Percentiles rank a stretch among this genome's conserved stretches.
Evolutionary conservation across 2,888 invertebrate genomes (phyloP).

Genomic region (Aporophyla nigra): DNA sequence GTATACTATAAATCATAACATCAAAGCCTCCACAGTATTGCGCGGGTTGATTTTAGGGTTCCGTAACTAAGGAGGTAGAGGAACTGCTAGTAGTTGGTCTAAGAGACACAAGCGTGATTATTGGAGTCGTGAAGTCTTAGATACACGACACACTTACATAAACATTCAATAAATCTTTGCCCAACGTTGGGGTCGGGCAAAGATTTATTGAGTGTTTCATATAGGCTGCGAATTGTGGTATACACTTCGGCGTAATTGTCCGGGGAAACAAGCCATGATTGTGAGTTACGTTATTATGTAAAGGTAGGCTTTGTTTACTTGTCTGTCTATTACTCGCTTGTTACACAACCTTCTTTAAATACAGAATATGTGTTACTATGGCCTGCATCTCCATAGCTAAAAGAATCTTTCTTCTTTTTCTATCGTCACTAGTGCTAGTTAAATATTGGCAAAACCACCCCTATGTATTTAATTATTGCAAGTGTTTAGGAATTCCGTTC

Average conservation of each 20-base stretch:
- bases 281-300: too few species aligned
- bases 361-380: too few species aligned
- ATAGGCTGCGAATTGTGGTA: too few species aligned
- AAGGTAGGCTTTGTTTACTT: too few species aligned
- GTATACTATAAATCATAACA: constrained; percentile 2
- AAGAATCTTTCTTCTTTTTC: too few species aligned
- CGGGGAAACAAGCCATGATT: too few species aligned
- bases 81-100: neutral
- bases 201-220: neutral
- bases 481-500: neutral
- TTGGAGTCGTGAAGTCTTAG: neutral
- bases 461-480: neutral
- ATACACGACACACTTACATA: too few species aligned
- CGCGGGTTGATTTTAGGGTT: neutral
- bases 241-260: too few species aligned
- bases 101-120: neutral
- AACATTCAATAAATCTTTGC: too few species aligned
- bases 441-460: neutral
- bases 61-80: neutral
- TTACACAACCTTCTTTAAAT: too few species aligned
- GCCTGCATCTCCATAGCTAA: too few species aligned
- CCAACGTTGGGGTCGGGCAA: neutral
- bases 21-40: neutral
- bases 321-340: too few species aligned
- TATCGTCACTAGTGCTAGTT: neutral